Conservation (phyloP, 2,797 vertebrate species). For the Macropus fuliginosus region DNA sequence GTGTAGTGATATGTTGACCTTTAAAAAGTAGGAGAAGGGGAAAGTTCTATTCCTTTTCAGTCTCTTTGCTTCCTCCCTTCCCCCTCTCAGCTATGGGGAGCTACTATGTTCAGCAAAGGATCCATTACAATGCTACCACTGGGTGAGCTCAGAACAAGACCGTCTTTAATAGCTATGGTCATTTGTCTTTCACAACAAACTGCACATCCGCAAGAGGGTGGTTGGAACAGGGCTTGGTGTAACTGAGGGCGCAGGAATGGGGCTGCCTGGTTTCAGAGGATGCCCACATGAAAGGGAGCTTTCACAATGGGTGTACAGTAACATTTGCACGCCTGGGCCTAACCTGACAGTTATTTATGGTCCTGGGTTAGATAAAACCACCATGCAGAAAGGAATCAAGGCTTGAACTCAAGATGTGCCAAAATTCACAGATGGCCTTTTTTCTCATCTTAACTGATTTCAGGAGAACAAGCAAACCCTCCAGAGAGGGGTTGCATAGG, state of each 20-base stretch:
- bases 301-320: conserved; percentile 80
- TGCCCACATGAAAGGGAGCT: conserved; percentile 76
- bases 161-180: conserved; percentile 70
- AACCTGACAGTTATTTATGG: conserved; percentile 85
- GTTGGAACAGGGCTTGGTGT: conserved; percentile 71
- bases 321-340: conserved; percentile 80
- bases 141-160: conserved; percentile 60
- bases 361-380: conserved; percentile 75
- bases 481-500: neutral
- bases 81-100: neutral
- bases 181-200: conserved; percentile 82
- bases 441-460: conserved; percentile 66
- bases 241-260: conserved; percentile 68
- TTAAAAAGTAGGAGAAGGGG: neutral
- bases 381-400: conserved; percentile 69
- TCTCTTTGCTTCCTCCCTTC: neutral
- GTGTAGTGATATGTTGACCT: neutral
- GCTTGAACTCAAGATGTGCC: conserved; percentile 74
- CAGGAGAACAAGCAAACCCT: conserved; percentile 54
- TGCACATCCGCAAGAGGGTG: conserved; percentile 68
- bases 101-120: neutral
- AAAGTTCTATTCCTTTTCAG: neutral
- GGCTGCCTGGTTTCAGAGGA: conserved; percentile 71
- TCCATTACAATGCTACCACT: conserved; percentile 63
- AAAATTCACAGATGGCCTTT: conserved; percentile 83